Conservation (phyloP, 2,113 vertebrate species). For the Brachyhypopomus occidentalis region DNA sequence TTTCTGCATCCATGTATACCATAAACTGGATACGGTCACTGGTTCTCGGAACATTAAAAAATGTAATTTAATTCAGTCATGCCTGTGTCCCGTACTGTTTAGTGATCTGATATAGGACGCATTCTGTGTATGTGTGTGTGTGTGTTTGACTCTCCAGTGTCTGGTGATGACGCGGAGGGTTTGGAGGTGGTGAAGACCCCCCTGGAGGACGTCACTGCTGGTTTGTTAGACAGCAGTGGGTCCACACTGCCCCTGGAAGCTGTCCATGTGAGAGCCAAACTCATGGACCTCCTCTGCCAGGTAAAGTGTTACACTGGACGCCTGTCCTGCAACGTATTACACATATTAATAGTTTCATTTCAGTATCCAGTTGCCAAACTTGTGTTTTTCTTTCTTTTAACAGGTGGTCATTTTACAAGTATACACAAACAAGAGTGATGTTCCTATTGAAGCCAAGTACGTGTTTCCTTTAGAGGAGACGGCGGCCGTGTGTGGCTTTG, state of each 20-base stretch:
- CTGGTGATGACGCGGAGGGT: conserved; percentile 39
- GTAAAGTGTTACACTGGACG: conserved; percentile 58
- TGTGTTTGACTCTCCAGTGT: conserved; percentile 36
- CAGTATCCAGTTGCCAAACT: neutral
- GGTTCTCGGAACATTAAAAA: neutral
- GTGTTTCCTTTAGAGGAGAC: conserved; percentile 85
- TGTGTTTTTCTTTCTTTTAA: conserved; percentile 32
- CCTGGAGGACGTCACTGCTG: conserved; percentile 61
- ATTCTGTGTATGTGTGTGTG: neutral
- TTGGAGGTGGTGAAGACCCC: conserved; percentile 58
- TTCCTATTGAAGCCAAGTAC: conserved; percentile 86
- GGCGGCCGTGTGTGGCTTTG: conserved; percentile 88
- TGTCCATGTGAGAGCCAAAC: conserved; percentile 78
- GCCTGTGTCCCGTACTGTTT: neutral
- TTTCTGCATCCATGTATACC: neutral
- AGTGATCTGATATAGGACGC: neutral
- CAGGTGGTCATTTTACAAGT: conserved; percentile 86
- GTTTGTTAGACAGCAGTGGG: conserved; percentile 77
- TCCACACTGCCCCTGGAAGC: conserved; percentile 60
- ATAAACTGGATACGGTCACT: neutral
- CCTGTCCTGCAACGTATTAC: conserved; percentile 65
- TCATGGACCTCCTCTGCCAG: conserved; percentile 82
- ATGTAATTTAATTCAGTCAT: neutral
- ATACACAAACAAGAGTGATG: conserved; percentile 77
- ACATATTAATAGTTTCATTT: neutral